These are phyloP conservation scores for Takifugu rubripes DNA, from an alignment of 2,797 vertebrate genomes.

Conservation along the genomic window DNA sequence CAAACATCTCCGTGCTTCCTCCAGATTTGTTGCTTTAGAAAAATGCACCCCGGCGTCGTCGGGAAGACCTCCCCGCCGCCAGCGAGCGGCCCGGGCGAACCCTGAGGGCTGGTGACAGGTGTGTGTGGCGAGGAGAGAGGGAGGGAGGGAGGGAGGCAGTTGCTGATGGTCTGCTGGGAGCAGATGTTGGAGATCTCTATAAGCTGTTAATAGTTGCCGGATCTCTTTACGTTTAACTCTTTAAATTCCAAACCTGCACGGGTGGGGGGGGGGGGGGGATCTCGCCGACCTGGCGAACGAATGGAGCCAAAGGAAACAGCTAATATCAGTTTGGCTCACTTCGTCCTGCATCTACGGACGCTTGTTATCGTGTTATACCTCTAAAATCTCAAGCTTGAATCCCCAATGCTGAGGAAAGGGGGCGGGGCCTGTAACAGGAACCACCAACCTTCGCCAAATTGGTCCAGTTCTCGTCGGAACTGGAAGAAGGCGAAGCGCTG, in stretches of 20 bases:
- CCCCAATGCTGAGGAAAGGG: no score
- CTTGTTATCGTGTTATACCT: no score
- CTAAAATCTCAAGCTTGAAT: no score
- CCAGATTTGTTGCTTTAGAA: no score
- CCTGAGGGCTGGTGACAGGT: slow-evolving; percentile 65
- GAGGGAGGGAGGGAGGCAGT: slow-evolving; percentile 61
- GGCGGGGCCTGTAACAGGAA: no score
- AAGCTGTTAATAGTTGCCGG: slow-evolving; percentile 77
- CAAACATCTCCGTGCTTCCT: background rate
- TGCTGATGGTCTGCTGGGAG: slow-evolving; percentile 71
- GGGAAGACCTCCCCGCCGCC: no score
- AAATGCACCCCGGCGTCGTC: no score
- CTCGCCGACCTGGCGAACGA: background rate
- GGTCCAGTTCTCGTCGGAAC: no score
- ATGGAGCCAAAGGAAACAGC: no score
- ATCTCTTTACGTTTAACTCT: slow-evolving; percentile 75
- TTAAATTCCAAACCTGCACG: slow-evolving; percentile 45
- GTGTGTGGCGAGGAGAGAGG: slow-evolving; percentile 41
- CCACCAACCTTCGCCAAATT: no score
- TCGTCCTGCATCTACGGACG: no score
- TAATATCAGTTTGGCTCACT: no score
- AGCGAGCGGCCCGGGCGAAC: slow-evolving; percentile 11
- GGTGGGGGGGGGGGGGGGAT: slow-evolving; percentile 6
- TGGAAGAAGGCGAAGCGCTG: slow-evolving; percentile 11
- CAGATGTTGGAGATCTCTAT: slow-evolving; percentile 77